Evolutionary conservation across 2,113 vertebrate species (phyloP), one percentile per base, ranked within the genome.

Genomic region (Eubucco bourcierii): DNA sequence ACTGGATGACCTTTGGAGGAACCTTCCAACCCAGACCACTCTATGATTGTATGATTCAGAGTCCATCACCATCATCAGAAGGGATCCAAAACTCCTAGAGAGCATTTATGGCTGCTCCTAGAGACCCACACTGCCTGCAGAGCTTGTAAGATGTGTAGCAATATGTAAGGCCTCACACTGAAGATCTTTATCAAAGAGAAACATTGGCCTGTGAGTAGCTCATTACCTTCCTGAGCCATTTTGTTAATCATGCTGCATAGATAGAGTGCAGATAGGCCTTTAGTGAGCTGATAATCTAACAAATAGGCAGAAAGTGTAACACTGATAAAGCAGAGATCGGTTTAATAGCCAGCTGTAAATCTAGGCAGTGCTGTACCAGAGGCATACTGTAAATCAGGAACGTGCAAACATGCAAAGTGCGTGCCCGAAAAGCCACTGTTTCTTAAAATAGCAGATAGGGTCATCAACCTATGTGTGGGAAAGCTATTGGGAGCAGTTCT

Each of bases 261-360:
- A 90, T 84, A 76, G 94, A 94, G 92, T 87, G 91, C 73, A 94
- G 93, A 95, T 96, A 95, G 89, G 81, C 79, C 90, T 95, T 95
- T 95, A 80, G 44, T 89, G 92, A 94, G 85, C 85, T 72, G 89
- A 91, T 95, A 96, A 95, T 92, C 91, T 88, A 87, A 94, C 96
- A 88, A 93, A 94, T 93, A 86, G 93, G 86, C 94, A 94, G 89
- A 93, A 87, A 94, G 80, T 93, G 94, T 93, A 91, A 90, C 95
- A 90, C 82, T 75, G 91, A 95, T 94, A 92, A 91, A 80, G 87
- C 79, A 72, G 76, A 78, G 79, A 94, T 91, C 20, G 0, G n/a
- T 94, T 94, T 92, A 96, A 95, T 95, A 95, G 79, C 87, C 93
- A 85, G 90, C 94, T 93, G 89, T 95, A 95, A 95, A 94, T 96